A percentile compares a stretch with the other conserved stretches of the same genome.
Conservation (phyloP, 2,888 invertebrate species). For the Apoda limacodes region DNA sequence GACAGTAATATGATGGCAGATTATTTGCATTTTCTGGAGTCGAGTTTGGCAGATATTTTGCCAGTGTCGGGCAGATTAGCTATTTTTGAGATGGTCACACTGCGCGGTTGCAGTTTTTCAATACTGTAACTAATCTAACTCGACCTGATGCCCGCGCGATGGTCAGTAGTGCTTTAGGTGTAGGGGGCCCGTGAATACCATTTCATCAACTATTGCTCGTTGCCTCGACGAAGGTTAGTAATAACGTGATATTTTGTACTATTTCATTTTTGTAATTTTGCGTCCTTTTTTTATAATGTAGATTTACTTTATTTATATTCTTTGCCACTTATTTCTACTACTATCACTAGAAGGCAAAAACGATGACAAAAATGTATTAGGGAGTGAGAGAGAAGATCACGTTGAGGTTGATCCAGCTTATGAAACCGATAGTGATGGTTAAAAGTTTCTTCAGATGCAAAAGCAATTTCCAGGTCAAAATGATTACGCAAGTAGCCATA, state of each 20-base stretch:
- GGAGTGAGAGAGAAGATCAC: neutral
- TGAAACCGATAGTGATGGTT: neutral
- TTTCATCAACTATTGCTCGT: conserved; percentile 7
- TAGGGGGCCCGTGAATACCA: conserved; percentile 5
- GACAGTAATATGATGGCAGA: no score
- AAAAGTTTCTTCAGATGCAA: neutral
- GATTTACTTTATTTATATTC: neutral
- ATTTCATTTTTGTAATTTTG: no score
- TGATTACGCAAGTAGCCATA: no score
- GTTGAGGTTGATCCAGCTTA: neutral
- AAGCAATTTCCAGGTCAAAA: neutral
- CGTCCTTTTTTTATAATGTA: no score
- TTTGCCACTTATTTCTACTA: neutral
- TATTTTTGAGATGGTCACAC: no score
- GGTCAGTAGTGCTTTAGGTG: conserved; percentile 6
- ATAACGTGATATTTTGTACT: neutral
- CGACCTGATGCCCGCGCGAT: conserved; percentile 4
- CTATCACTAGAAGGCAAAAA: neutral
- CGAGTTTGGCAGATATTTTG: no score
- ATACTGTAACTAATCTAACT: conserved; percentile 6
- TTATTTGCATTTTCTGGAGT: no score
- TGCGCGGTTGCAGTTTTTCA: conserved; percentile 2
- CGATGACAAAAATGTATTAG: neutral
- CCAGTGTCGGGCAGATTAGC: no score
- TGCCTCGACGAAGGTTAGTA: conserved; percentile 2